phyloP scores from a whole-genome alignment of 2,888 invertebrate species.

The Lochmaea crataegi region DNA sequence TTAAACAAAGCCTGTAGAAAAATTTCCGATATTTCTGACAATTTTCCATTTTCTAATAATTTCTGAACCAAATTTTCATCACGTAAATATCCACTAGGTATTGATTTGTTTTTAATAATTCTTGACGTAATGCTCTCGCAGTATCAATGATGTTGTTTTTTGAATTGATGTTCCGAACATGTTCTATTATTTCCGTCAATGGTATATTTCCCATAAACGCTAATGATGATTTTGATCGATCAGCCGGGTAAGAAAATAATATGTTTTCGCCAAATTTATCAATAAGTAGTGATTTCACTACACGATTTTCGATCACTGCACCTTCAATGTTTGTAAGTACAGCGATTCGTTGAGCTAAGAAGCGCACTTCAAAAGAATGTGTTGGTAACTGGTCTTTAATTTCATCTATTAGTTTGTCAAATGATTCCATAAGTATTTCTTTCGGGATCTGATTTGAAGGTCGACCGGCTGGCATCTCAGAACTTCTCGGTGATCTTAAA shows the following conservation, averaged over 20 bases:
- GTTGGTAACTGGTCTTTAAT: conserved; percentile 43
- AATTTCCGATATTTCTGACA: conserved; percentile 2
- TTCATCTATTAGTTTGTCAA: conserved; percentile 49
- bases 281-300: conserved; percentile 49
- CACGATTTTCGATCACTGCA: conserved; percentile 31
- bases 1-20: background rate
- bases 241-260: conserved; percentile 3
- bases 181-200: background rate
- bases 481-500: background rate
- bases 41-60: conserved; percentile 14
- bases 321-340: conserved; percentile 19
- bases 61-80: conserved; percentile 2
- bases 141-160: background rate
- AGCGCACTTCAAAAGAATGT: conserved; percentile 22
- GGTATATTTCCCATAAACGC: conserved; percentile 33
- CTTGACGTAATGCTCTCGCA: background rate
- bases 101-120: background rate
- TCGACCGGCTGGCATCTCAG: background rate
- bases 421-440: conserved; percentile 44
- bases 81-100: conserved; percentile 6
- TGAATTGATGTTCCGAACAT: too few species aligned
- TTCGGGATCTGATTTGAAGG: conserved; percentile 42
- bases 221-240: conserved; percentile 50
- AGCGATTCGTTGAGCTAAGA: conserved; percentile 27
- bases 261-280: conserved; percentile 50